A percentile compares a stretch with the other conserved stretches of the same genome.
These are phyloP conservation scores for Heliornis fulica DNA, from an alignment of 2,113 vertebrate genomes.

Conservation along the genomic window DNA sequence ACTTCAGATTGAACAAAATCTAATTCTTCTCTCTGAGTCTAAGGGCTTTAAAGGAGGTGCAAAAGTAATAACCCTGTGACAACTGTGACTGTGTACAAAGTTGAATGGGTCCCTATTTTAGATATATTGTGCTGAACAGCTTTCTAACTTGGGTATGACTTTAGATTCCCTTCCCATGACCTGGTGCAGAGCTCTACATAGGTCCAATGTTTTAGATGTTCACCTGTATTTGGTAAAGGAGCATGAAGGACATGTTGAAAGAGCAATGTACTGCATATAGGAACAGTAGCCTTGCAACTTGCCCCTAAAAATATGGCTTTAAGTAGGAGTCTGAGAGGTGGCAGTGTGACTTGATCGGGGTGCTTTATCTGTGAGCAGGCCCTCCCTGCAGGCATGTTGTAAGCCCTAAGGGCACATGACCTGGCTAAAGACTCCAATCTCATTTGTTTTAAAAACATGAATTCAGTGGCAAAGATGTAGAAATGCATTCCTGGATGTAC, in stretches of 20 bases:
- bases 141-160: neutral
- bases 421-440: neutral
- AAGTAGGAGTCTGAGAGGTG: neutral
- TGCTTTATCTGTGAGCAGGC: neutral
- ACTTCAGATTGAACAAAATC: neutral
- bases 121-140: neutral
- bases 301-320: neutral
- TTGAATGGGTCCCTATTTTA: neutral
- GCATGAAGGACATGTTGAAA: neutral
- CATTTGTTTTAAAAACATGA: neutral
- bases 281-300: neutral
- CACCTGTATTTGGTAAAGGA: neutral
- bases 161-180: neutral
- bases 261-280: neutral
- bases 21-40: neutral
- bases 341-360: neutral
- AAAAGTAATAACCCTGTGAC: neutral
- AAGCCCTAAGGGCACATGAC: neutral
- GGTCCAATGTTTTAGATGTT: neutral
- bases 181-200: neutral
- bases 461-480: neutral
- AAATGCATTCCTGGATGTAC: neutral
- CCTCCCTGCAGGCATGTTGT: neutral
- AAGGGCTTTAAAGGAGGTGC: neutral
- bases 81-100: neutral